Conservation (phyloP, 2,113 vertebrate species). For the Spheniscus mendiculus region DNA sequence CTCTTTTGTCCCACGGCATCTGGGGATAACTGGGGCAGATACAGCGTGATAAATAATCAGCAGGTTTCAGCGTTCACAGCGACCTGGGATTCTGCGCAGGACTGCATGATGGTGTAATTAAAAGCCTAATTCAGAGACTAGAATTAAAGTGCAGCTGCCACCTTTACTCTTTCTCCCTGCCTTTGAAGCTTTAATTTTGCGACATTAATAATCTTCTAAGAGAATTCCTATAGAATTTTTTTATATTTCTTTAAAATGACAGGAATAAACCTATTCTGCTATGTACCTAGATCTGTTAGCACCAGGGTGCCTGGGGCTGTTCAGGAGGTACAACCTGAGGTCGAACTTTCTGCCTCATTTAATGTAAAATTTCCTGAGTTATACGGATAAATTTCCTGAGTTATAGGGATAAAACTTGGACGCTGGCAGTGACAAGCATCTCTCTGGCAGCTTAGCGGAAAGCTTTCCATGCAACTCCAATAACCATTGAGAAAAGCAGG, state of each 20-base stretch:
- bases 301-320: not conserved
- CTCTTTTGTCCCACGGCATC: not conserved
- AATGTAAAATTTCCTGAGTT: not conserved
- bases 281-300: not conserved
- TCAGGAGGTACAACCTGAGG: not conserved
- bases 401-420: not conserved
- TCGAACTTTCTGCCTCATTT: not conserved
- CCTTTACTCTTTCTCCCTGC: not conserved
- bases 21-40: not conserved
- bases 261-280: not conserved
- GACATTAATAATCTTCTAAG: not conserved
- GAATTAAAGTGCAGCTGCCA: not conserved
- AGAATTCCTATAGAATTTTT: not conserved
- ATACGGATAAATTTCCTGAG: not conserved
- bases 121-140: not conserved
- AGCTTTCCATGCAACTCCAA: not conserved
- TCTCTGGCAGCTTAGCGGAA: not conserved
- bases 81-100: not conserved
- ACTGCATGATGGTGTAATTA: not conserved
- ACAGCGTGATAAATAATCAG: accelerated
- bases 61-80: not conserved
- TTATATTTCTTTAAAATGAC: not conserved
- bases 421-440: not conserved
- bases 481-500: not conserved
- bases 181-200: not conserved